Percentiles rank a stretch among this genome's conserved stretches.
Evolutionary conservation across 2,888 invertebrate species (phyloP).

Genomic region (Gymnoscelis rufifasciata): DNA sequence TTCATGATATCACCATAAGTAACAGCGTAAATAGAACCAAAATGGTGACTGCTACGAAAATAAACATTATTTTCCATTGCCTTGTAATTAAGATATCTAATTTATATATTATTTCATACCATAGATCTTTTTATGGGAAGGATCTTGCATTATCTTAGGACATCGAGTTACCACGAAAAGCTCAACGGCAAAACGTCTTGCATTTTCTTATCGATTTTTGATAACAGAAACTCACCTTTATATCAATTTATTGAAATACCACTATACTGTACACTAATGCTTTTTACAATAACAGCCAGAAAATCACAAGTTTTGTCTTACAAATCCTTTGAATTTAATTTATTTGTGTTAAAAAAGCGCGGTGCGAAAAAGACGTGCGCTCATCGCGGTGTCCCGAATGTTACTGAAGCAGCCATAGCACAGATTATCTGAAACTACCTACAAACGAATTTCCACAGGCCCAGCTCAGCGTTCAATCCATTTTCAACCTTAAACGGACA

Average conservation of each 20-base stretch:
- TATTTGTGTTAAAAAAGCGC: slow-evolving; percentile 11
- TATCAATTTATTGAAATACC: neutral
- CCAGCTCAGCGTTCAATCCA: neutral
- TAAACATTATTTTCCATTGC: too few relatives aligned
- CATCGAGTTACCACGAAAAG: slow-evolving; percentile 1
- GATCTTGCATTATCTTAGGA: neutral
- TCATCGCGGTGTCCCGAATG: slow-evolving; percentile 10
- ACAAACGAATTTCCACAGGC: slow-evolving; percentile 3
- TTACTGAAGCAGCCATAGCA: slow-evolving; percentile 20
- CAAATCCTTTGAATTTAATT: slow-evolving; percentile 14
- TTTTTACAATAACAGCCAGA: slow-evolving; percentile 1
- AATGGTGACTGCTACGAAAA: too few relatives aligned
- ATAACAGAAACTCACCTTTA: slow-evolving; percentile 27
- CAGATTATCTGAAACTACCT: slow-evolving; percentile 2
- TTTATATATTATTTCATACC: too few relatives aligned
- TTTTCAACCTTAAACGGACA: neutral
- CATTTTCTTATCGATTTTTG: slow-evolving; percentile 26
- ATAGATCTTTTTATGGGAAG: too few relatives aligned
- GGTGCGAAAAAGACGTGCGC: slow-evolving; percentile 15
- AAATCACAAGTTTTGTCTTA: slow-evolving; percentile 19
- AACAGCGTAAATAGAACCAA: too few relatives aligned
- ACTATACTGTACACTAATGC: slow-evolving; percentile 5
- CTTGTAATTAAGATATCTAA: too few relatives aligned
- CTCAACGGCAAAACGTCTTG: slow-evolving; percentile 3
- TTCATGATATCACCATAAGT: too few relatives aligned